These are phyloP conservation scores for Latheticus oryzae DNA, from an alignment of 2,888 invertebrate species.

Conservation along the genomic window DNA sequence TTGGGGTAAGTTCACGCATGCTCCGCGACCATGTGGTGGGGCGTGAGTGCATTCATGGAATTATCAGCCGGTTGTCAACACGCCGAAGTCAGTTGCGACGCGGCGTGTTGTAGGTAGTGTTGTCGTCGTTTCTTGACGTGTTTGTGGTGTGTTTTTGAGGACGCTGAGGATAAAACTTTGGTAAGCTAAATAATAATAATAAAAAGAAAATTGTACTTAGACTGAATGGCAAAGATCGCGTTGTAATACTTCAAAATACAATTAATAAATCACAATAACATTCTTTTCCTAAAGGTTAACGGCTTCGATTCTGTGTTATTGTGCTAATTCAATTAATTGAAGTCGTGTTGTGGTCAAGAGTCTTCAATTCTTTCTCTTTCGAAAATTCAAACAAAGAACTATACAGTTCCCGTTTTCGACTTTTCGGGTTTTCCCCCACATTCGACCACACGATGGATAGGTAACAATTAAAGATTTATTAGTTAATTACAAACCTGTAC, in stretches of 20 bases:
- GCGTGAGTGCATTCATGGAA: slow-evolving; percentile 41
- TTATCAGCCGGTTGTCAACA: slow-evolving; percentile 42
- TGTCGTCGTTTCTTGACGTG: slow-evolving; percentile 20
- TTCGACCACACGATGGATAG: too few species aligned
- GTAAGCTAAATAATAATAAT: too few species aligned
- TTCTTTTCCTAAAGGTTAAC: not conserved
- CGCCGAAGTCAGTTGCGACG: slow-evolving; percentile 27
- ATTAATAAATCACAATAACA: not conserved
- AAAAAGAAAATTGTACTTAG: too few species aligned
- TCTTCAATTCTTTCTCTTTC: too few species aligned
- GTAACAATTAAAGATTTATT: slow-evolving; percentile 23
- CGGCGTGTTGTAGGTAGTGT: slow-evolving; percentile 5
- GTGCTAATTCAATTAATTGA: slow-evolving; percentile 16
- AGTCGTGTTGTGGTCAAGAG: too few species aligned
- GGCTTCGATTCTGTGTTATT: slow-evolving; percentile 3
- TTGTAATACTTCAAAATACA: not conserved
- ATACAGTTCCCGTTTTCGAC: too few species aligned
- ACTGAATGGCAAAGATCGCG: slow-evolving; percentile 10
- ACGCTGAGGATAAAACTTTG: slow-evolving; percentile 10
- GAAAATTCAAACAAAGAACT: too few species aligned
- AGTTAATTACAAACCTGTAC: slow-evolving; percentile 3
- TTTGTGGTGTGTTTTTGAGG: slow-evolving; percentile 25
- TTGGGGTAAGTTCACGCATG: slow-evolving; percentile 35
- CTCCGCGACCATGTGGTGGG: slow-evolving; percentile 41
- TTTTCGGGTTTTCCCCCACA: too few species aligned